Percentiles rank a stretch among this genome's conserved stretches.
Evolutionary conservation across 2,113 vertebrate genomes (phyloP).

Genomic region (Ceyx melanurus): DNA sequence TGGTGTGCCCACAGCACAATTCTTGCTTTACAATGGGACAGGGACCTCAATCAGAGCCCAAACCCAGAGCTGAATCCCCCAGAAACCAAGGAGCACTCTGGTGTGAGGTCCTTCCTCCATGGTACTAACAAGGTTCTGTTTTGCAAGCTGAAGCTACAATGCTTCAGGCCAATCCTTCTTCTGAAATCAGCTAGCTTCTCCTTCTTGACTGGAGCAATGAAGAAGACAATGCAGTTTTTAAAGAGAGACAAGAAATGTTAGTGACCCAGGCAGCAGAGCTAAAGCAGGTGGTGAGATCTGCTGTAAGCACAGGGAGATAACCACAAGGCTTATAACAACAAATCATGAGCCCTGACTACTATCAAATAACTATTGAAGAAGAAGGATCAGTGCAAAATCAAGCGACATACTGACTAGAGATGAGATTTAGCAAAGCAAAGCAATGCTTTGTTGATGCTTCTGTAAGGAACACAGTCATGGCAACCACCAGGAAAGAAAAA

Average conservation of each 20-base stretch:
- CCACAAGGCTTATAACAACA: neutral
- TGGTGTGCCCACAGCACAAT: neutral
- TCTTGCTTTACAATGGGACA: neutral
- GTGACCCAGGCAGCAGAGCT: neutral
- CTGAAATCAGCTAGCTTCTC: neutral
- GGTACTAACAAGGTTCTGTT: neutral
- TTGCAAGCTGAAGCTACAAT: neutral
- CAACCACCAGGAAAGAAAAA: neutral
- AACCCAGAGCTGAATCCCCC: neutral
- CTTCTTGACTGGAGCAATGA: neutral
- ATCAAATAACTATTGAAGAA: neutral
- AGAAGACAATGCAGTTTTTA: neutral
- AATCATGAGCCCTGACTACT: neutral
- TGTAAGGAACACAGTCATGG: neutral
- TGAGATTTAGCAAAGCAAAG: neutral
- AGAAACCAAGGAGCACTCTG: accelerated
- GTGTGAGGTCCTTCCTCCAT: neutral
- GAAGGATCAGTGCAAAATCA: neutral
- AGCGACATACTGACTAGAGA: neutral
- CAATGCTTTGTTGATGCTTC: neutral
- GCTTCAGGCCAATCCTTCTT: neutral
- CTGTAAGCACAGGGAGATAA: neutral
- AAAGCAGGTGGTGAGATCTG: constrained; percentile 13
- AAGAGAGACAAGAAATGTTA: neutral
- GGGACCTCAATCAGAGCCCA: neutral